Conservation (phyloP, 2,113 vertebrate genomes). For the Tyrannus savana region DNA sequence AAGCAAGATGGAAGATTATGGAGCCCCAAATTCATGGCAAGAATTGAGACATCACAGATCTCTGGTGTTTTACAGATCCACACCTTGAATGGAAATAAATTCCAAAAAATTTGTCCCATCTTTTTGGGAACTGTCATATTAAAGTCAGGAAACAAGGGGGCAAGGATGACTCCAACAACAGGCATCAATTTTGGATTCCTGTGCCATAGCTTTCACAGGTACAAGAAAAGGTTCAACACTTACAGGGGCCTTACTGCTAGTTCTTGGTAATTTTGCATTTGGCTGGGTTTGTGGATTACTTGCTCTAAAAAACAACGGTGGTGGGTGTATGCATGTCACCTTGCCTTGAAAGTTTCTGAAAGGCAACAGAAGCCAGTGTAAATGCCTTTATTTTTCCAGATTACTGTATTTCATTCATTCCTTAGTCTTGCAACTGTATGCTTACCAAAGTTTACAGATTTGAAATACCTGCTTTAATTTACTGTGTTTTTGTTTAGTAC, state of each 20-base stretch:
- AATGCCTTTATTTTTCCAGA: background rate
- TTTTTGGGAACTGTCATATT: background rate
- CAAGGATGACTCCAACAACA: background rate
- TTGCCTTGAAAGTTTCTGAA: background rate
- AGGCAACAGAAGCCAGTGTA: background rate
- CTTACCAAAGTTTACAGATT: background rate
- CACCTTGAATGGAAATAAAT: background rate
- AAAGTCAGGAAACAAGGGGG: background rate
- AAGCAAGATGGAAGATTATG: background rate
- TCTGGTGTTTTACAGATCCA: background rate
- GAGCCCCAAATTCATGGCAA: background rate
- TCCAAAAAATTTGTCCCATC: background rate
- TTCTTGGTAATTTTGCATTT: background rate
- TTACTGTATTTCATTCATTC: background rate
- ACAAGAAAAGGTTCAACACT: background rate
- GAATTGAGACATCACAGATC: background rate
- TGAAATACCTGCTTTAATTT: background rate
- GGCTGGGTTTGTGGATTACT: background rate
- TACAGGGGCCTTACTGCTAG: background rate
- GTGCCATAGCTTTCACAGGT: background rate
- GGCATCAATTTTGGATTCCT: background rate
- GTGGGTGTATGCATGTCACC: background rate
- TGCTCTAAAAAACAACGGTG: background rate
- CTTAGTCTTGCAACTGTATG: background rate
- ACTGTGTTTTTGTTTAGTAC: background rate